A percentile compares a stretch with the other conserved stretches of the same genome.
Conservation (phyloP, 35 echinoderm and acorn worm genomes). For the Holothuria glaberrima region DNA sequence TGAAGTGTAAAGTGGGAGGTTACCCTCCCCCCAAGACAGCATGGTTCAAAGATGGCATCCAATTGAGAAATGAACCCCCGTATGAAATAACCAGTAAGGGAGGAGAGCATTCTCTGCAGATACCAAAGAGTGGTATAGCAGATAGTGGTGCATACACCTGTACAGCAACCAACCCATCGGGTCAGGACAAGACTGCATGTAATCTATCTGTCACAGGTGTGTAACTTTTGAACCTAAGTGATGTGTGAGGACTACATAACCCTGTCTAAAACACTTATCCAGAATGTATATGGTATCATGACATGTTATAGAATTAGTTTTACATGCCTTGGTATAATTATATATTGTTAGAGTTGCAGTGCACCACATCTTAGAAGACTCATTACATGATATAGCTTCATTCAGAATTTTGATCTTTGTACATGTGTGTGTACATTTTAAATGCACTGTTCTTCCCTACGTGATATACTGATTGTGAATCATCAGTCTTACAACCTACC, state of each 20-base stretch:
- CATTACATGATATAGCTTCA: too few relatives aligned
- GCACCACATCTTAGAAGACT: too few relatives aligned
- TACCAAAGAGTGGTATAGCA: conserved; percentile 57
- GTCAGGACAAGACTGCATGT: conserved; percentile 57
- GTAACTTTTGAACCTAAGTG: not conserved
- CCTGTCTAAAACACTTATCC: too few relatives aligned
- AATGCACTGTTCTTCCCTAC: not conserved
- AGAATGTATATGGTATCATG: too few relatives aligned
- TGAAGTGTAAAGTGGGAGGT: conserved; percentile 43
- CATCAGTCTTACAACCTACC: not conserved
- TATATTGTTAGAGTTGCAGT: too few relatives aligned
- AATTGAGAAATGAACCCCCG: conserved; percentile 47
- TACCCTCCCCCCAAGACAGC: conserved; percentile 31
- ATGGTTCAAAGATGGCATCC: conserved; percentile 78
- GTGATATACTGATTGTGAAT: not conserved
- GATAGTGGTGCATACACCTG: conserved; percentile 76
- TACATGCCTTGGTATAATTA: too few relatives aligned
- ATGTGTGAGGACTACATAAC: too few relatives aligned
- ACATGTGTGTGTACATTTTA: not conserved
- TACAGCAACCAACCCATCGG: conserved; percentile 72
- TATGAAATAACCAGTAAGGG: conserved; percentile 62
- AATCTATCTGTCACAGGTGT: conserved; percentile 59
- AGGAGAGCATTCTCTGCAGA: conserved; percentile 56
- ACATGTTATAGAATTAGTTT: too few relatives aligned
- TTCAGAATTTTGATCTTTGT: too few relatives aligned